A percentile compares a stretch with the other conserved stretches of the same genome.
Conservation (phyloP, 2,113 vertebrate species). For the Gorsachius goisagi region DNA sequence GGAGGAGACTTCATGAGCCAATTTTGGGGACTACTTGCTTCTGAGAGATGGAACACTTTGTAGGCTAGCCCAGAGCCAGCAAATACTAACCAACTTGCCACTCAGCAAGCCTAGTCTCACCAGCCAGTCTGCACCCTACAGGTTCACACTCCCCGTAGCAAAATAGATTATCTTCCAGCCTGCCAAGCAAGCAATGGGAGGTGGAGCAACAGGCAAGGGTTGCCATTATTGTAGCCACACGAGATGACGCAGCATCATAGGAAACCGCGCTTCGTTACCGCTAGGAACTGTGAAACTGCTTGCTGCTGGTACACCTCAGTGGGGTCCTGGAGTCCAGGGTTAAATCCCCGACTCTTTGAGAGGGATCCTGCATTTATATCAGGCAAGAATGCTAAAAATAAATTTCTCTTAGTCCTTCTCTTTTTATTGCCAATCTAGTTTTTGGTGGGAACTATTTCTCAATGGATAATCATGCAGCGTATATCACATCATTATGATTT, state of each 20-base stretch:
- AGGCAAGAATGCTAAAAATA: background rate
- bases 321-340: fast-evolving
- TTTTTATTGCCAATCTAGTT: background rate
- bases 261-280: background rate
- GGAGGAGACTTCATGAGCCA: background rate
- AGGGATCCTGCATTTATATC: background rate
- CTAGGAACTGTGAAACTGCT: background rate
- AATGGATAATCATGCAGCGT: background rate
- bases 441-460: background rate
- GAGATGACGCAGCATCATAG: fast-evolving
- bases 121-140: background rate
- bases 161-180: background rate
- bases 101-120: background rate
- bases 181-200: background rate
- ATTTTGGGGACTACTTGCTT: background rate
- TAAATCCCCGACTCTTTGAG: background rate
- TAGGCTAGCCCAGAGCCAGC: background rate
- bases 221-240: background rate
- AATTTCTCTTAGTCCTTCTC: background rate
- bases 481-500: background rate
- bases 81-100: background rate
- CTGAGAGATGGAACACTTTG: background rate
- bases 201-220: background rate
- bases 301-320: background rate
- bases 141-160: background rate